Evolutionary conservation across 2,113 vertebrate species (phyloP).

Genomic region (Mastomys coucha): DNA sequence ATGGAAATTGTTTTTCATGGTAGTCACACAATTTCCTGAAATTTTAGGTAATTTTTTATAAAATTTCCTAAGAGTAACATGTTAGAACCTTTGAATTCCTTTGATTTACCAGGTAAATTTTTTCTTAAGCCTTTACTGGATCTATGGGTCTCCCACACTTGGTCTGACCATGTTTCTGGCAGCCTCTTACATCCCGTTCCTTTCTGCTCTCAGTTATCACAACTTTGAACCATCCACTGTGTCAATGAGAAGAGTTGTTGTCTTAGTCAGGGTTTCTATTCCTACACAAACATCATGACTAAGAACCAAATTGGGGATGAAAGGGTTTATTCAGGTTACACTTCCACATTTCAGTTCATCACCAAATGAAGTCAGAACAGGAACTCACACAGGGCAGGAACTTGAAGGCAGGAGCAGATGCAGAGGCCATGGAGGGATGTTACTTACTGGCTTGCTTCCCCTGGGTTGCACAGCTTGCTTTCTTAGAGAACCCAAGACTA

Average conservation of each 20-base stretch:
- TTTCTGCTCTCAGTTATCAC: background rate
- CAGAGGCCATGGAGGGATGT: no score
- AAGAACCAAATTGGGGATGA: no score
- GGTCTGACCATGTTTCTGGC: background rate
- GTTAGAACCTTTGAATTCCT: background rate
- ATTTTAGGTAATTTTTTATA: conserved; percentile 12
- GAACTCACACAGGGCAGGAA: no score
- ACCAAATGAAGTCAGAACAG: no score
- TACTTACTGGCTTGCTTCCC: no score
- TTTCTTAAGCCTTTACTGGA: background rate
- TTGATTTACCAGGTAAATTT: background rate
- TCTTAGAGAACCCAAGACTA: no score
- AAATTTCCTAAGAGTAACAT: background rate
- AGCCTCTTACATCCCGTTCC: background rate
- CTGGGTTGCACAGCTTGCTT: no score
- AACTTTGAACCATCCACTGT: background rate
- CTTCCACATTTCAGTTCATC: no score
- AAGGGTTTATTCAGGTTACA: no score
- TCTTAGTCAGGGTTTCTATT: no score
- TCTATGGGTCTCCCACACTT: background rate
- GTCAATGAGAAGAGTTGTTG: background rate
- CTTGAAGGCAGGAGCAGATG: no score
- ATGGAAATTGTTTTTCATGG: conserved; percentile 6
- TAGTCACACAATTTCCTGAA: background rate
- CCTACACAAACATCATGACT: no score